phyloP scores from a whole-genome alignment of 1,140 invertebrate species.

The Dendroctonus ponderosae region DNA sequence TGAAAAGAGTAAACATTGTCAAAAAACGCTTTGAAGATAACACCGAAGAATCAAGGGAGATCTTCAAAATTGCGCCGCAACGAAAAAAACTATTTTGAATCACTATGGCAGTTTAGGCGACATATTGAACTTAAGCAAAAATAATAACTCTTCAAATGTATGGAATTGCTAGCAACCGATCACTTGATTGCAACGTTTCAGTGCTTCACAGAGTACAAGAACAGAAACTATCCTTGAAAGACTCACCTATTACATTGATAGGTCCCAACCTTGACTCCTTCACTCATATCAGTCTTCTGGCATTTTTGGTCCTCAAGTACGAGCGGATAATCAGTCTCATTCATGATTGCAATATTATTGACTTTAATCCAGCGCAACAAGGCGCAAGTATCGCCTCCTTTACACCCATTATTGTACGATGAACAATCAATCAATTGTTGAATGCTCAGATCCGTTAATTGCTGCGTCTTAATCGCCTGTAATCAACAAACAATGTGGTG shows the following conservation, averaged over 20 bases:
- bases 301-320: constrained; percentile 60
- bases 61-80: too few relatives aligned
- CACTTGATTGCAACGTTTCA: too few relatives aligned
- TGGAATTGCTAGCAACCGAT: too few relatives aligned
- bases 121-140: too few relatives aligned
- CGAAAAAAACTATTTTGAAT: too few relatives aligned
- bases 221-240: not conserved
- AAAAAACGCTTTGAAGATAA: too few relatives aligned
- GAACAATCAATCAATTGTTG: constrained; percentile 87
- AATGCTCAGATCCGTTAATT: constrained; percentile 66
- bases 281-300: constrained; percentile 43
- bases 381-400: constrained; percentile 77
- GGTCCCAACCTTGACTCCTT: constrained; percentile 47
- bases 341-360: constrained; percentile 58
- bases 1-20: too few relatives aligned
- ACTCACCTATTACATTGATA: constrained; percentile 57
- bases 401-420: constrained; percentile 72
- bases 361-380: constrained; percentile 71
- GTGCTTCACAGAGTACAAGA: too few relatives aligned
- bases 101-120: too few relatives aligned
- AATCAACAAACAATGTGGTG: too few relatives aligned
- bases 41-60: too few relatives aligned
- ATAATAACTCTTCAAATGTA: too few relatives aligned
- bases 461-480: constrained; percentile 63
- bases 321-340: constrained; percentile 67